A percentile compares a stretch with the other conserved stretches of the same genome.
Conservation (phyloP, 35 echinoderm and acorn worm species). For the Hemicentrotus pulcherrimus region DNA sequence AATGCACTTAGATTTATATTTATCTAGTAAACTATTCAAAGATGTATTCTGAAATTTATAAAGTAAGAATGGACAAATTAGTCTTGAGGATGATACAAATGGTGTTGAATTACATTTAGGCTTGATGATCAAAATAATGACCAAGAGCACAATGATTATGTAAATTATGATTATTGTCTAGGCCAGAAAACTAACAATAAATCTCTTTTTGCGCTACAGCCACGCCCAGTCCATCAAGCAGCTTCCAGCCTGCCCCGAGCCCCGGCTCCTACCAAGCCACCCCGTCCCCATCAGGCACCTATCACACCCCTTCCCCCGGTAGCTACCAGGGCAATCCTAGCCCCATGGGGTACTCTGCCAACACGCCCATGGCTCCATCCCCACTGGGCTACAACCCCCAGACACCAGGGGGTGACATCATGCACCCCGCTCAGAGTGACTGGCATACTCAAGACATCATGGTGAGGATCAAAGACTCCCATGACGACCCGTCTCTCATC, state of each 20-base stretch:
- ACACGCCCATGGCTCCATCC: conserved; percentile 84
- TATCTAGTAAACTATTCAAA: not conserved
- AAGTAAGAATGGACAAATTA: no score
- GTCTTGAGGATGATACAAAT: no score
- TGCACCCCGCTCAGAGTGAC: conserved; percentile 66
- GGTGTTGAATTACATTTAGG: no score
- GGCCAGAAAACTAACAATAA: not conserved
- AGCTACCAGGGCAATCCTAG: conserved; percentile 86
- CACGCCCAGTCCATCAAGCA: conserved; percentile 86
- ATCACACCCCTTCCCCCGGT: conserved; percentile 70
- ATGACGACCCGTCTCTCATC: conserved; percentile 75
- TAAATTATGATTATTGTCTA: no score
- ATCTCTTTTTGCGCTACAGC: not conserved
- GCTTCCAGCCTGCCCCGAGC: conserved; percentile 84
- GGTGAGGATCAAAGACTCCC: conserved; percentile 88
- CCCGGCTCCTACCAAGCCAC: conserved; percentile 87
- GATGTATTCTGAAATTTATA: no score
- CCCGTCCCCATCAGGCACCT: conserved; percentile 69
- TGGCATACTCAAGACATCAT: conserved; percentile 90
- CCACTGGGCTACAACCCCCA: conserved; percentile 89
- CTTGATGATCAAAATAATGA: no score
- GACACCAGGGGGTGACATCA: conserved; percentile 77
- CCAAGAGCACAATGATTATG: no score
- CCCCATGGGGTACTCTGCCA: conserved; percentile 77
- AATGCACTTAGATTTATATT: no score